These are phyloP conservation scores for Trematocara unimaculatum DNA, from an alignment of 2,113 vertebrate genomes.

Conservation along the genomic window DNA sequence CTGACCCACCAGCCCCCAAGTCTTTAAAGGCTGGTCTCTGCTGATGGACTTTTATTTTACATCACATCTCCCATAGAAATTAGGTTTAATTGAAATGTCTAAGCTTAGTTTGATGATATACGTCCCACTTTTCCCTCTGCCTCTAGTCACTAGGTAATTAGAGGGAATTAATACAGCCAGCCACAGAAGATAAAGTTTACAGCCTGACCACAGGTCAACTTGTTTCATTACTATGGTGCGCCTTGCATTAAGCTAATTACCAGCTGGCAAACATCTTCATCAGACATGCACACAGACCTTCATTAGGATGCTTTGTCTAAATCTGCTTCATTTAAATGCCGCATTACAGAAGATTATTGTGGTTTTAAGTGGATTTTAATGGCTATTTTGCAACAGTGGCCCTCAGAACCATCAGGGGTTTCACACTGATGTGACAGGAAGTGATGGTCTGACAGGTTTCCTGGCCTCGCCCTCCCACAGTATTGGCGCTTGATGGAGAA, in stretches of 20 bases:
- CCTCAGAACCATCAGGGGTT: not conserved
- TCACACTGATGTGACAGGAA: slow-evolving; percentile 6
- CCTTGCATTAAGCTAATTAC: slow-evolving; percentile 63
- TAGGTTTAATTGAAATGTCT: not conserved
- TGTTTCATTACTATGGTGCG: slow-evolving; percentile 43
- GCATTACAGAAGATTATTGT: not conserved
- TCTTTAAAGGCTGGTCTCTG: not conserved
- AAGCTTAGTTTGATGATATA: not conserved
- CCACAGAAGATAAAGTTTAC: slow-evolving; percentile 64
- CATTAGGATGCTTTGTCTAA: not conserved
- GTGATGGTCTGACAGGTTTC: not conserved
- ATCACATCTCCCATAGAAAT: not conserved
- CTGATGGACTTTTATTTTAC: not conserved
- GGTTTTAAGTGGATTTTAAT: slow-evolving; percentile 27
- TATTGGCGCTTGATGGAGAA: not conserved
- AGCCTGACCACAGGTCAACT: slow-evolving; percentile 43
- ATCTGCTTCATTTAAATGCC: not conserved
- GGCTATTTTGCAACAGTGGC: not conserved
- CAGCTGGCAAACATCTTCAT: slow-evolving; percentile 42
- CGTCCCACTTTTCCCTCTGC: not conserved
- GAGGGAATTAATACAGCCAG: slow-evolving; percentile 41
- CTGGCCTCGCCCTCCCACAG: not conserved
- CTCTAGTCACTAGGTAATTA: slow-evolving; percentile 17
- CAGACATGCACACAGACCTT: slow-evolving; percentile 13
- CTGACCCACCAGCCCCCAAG: not conserved